Evolutionary conservation across 37 sponge, comb jelly and placozoan species (phyloP).

Genomic region (Chondrilla cf. caribensis): DNA sequence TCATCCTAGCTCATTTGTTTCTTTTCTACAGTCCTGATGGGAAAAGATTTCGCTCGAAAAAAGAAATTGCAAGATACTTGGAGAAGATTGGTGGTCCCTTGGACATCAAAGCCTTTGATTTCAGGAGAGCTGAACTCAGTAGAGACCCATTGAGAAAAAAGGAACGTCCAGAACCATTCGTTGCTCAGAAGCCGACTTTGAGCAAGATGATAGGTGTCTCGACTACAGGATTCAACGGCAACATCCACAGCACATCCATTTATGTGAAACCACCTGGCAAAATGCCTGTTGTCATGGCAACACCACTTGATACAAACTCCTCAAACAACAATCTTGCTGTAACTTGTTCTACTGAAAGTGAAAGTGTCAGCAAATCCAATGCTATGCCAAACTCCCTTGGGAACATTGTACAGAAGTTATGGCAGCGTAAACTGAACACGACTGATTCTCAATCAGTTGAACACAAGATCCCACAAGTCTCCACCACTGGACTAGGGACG

Average conservation of each 20-base stretch:
- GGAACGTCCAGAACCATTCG: neutral
- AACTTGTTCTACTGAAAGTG: neutral
- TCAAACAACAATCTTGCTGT: neutral
- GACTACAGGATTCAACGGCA: neutral
- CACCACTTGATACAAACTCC: neutral
- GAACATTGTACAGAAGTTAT: neutral
- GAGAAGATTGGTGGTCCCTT: neutral
- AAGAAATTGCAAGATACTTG: constrained; percentile 9
- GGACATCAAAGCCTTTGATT: constrained; percentile 7
- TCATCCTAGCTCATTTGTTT: no score
- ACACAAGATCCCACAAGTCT: no score
- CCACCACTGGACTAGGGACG: no score
- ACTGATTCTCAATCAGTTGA: no score
- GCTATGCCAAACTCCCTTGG: neutral
- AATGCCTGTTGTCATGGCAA: neutral
- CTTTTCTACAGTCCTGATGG: constrained; percentile 23
- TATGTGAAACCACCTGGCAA: neutral
- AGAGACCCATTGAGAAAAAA: neutral
- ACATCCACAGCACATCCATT: neutral
- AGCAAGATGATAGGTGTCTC: neutral
- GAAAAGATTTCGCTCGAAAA: constrained; percentile 9
- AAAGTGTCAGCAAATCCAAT: no score
- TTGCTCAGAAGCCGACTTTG: neutral
- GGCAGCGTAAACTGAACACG: neutral
- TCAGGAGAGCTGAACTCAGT: neutral